phyloP scores from a whole-genome alignment of 2,888 invertebrate genomes.

The Eumacrocentrus americanus region DNA sequence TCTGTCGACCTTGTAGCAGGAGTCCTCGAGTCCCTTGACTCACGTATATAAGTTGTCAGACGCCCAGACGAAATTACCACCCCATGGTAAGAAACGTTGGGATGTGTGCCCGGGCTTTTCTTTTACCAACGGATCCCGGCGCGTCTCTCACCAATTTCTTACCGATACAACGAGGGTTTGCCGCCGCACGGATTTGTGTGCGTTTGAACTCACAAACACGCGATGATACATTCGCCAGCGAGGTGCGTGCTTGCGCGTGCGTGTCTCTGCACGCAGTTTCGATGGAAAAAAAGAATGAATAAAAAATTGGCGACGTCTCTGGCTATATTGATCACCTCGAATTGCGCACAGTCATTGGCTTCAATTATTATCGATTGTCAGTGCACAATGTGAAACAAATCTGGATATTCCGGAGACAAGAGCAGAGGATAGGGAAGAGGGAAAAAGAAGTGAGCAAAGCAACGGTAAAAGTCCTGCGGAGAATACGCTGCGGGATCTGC shows the following conservation, averaged over 20 bases:
- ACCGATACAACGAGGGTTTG: conserved; percentile 17
- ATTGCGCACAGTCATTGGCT: conserved; percentile 30
- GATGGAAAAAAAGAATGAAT: conserved; percentile 31
- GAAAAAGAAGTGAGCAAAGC: conserved; percentile 6
- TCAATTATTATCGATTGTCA: not conserved
- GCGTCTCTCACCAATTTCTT: conserved; percentile 30
- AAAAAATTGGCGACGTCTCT: conserved; percentile 52
- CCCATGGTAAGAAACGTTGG: conserved; percentile 22
- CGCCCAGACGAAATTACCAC: conserved; percentile 20
- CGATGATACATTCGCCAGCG: conserved; percentile 29
- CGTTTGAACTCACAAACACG: conserved; percentile 37
- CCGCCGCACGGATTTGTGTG: conserved; percentile 32
- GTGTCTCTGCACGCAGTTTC: conserved; percentile 40
- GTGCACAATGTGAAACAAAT: not conserved
- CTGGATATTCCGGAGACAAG: not conserved
- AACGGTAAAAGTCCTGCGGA: conserved; percentile 25
- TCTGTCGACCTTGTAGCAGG: conserved; percentile 13
- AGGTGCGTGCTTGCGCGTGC: conserved; percentile 42
- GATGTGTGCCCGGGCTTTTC: conserved; percentile 21
- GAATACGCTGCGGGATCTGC: conserved; percentile 22
- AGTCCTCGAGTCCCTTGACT: conserved; percentile 2
- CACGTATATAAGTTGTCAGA: conserved; percentile 15
- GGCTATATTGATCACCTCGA: too few relatives aligned
- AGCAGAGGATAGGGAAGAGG: not conserved
- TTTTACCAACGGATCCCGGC: conserved; percentile 28